phyloP scores from a whole-genome alignment of 64 coral and sea anemone genomes.

The Pachyseris speciosa region DNA sequence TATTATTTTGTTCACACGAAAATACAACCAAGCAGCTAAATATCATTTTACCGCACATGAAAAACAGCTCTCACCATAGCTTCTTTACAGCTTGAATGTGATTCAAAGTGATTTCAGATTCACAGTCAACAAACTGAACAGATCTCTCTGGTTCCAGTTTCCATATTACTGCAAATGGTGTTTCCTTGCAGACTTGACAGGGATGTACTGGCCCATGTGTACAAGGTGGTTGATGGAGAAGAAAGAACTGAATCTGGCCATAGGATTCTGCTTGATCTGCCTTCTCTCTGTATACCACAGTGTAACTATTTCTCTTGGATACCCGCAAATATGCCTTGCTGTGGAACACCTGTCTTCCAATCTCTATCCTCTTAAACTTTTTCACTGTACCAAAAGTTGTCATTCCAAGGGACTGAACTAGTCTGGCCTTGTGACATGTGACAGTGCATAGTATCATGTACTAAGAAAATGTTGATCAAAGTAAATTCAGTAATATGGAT shows the following conservation, averaged over 20 bases:
- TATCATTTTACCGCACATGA: not conserved
- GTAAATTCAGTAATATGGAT: not conserved
- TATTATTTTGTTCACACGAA: not conserved
- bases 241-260: not conserved
- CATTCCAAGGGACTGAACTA: not conserved
- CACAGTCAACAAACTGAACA: not conserved
- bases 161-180: constrained; percentile 14
- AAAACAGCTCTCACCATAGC: not conserved
- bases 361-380: constrained; percentile 5
- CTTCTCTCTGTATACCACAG: not conserved
- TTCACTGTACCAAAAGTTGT: constrained; percentile 8
- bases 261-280: not conserved
- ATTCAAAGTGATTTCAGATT: not conserved
- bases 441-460: not conserved
- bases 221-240: constrained; percentile 12
- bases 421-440: constrained; percentile 3
- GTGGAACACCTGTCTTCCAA: constrained; percentile 18
- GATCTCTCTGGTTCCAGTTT: not conserved
- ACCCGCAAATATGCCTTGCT: not conserved
- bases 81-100: constrained; percentile 18
- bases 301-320: constrained; percentile 12
- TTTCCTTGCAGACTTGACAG: not conserved
- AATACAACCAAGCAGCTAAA: not conserved
- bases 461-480: not conserved
- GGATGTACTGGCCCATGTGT: not conserved